phyloP scores from a whole-genome alignment of 2,797 vertebrate genomes.

The Streptopelia turtur region DNA sequence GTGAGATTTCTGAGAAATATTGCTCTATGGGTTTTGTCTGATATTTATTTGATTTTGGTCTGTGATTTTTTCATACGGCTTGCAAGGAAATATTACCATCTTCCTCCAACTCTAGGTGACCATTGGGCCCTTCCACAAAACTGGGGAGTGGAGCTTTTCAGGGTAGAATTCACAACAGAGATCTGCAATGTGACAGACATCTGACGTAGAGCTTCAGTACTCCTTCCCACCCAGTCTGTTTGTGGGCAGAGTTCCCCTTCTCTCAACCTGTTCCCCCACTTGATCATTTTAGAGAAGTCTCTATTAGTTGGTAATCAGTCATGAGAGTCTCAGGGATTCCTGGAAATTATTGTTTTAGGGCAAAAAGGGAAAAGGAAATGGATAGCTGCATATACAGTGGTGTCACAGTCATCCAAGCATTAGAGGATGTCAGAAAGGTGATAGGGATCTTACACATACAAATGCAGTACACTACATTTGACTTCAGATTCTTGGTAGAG shows the following conservation, averaged over 20 bases:
- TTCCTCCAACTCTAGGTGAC: neutral
- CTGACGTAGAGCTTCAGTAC: neutral
- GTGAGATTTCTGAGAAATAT: neutral
- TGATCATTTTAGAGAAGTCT: neutral
- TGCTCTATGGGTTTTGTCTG: neutral
- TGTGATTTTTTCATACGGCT: neutral
- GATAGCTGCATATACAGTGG: neutral
- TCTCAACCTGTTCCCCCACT: neutral
- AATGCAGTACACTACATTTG: neutral
- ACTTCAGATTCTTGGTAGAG: neutral
- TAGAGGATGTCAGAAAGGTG: neutral
- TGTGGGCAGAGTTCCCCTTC: neutral
- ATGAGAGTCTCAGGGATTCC: neutral
- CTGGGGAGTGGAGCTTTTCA: neutral
- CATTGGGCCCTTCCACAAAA: neutral
- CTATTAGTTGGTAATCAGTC: neutral
- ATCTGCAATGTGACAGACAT: neutral
- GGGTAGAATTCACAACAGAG: neutral
- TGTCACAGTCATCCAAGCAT: neutral
- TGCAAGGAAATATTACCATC: neutral
- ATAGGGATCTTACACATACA: neutral
- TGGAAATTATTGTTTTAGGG: neutral
- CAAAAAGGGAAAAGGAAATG: neutral
- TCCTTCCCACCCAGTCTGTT: neutral
- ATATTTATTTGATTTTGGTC: neutral